Evolutionary conservation across 2,797 vertebrate species (phyloP).

Genomic region (Sciurus carolinensis): DNA sequence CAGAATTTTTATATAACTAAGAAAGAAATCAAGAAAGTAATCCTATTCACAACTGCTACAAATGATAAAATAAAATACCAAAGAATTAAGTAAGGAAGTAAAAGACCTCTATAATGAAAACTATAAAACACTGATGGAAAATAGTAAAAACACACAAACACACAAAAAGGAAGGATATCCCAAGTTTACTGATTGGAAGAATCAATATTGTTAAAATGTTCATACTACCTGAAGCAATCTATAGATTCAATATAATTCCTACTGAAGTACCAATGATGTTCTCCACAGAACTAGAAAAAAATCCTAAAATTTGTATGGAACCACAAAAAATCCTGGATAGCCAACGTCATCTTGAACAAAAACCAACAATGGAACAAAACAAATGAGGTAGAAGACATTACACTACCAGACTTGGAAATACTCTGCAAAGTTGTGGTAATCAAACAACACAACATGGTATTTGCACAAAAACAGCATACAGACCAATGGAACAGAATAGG

Average conservation of each 20-base stretch:
- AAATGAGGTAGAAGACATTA: background rate
- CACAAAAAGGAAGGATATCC: background rate
- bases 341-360: background rate
- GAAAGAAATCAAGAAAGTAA: background rate
- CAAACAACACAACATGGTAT: background rate
- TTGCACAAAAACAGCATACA: background rate
- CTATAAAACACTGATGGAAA: background rate
- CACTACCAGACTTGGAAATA: background rate
- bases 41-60: background rate
- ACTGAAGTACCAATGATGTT: background rate
- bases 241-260: background rate
- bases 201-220: background rate
- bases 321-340: background rate
- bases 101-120: background rate
- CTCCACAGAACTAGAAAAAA: background rate
- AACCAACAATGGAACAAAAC: background rate
- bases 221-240: background rate
- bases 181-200: background rate
- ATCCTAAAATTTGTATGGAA: background rate
- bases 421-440: background rate
- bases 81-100: background rate
- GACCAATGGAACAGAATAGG: background rate
- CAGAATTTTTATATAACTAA: background rate
- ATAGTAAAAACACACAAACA: background rate
- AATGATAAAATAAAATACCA: background rate